These are phyloP conservation scores for Ornithorhynchus anatinus DNA, from an alignment of 2,113 vertebrate species.

Conservation along the genomic window DNA sequence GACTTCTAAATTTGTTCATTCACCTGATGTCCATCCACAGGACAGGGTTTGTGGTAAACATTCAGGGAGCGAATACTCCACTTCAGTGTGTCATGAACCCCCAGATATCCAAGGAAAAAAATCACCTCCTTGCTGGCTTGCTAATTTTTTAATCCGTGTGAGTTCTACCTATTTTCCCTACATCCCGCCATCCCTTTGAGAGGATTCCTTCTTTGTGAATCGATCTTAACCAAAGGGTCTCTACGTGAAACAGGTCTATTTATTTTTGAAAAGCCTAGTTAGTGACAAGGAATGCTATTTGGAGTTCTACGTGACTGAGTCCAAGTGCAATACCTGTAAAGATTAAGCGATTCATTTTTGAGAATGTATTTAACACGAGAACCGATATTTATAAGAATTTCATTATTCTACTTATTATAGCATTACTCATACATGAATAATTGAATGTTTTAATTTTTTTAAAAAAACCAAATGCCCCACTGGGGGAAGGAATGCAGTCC, in stretches of 20 bases:
- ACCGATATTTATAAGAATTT: constrained; percentile 48
- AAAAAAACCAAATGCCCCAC: background rate
- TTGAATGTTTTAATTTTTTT: constrained; percentile 54
- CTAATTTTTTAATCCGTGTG: too few relatives aligned
- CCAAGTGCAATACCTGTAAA: constrained; percentile 69
- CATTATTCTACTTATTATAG: constrained; percentile 44
- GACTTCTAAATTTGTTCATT: too few relatives aligned
- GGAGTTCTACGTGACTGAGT: constrained; percentile 55
- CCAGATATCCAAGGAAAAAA: too few relatives aligned
- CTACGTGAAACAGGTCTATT: constrained; percentile 47
- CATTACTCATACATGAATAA: constrained; percentile 47
- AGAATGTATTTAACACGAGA: constrained; percentile 53
- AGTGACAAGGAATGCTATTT: constrained; percentile 58
- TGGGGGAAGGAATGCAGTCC: constrained; percentile 48
- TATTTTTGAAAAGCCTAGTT: constrained; percentile 54
- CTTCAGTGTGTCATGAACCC: too few relatives aligned
- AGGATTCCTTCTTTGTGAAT: background rate
- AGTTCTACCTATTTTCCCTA: too few relatives aligned
- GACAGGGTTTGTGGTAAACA: too few relatives aligned
- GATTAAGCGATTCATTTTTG: constrained; percentile 53
- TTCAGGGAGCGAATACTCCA: too few relatives aligned
- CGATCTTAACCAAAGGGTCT: constrained; percentile 38
- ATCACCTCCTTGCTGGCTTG: too few relatives aligned
- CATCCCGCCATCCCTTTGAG: too few relatives aligned
- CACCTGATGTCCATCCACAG: too few relatives aligned